phyloP scores from a whole-genome alignment of 2,113 vertebrate genomes.

The Ophthalmolycus amberensis region DNA sequence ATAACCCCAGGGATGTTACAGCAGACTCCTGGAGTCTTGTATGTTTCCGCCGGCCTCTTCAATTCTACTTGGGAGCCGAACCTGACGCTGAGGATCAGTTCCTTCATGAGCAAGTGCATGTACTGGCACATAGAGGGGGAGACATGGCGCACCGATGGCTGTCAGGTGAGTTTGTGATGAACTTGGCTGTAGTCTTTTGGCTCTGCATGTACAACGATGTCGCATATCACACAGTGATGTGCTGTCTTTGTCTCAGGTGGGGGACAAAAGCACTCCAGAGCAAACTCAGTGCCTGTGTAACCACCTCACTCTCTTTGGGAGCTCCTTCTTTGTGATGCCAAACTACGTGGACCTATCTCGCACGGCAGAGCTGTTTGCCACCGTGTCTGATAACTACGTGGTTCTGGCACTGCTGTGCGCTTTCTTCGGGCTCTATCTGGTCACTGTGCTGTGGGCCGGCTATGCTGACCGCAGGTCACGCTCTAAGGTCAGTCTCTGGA shows the following conservation, averaged over 20 bases:
- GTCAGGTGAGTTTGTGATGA: constrained; percentile 67
- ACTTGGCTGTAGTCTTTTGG: neutral
- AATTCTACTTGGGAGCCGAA: constrained; percentile 42
- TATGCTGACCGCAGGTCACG: constrained; percentile 82
- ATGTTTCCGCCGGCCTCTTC: constrained; percentile 59
- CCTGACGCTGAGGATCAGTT: constrained; percentile 57
- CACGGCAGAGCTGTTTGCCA: constrained; percentile 80
- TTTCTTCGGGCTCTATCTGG: constrained; percentile 83
- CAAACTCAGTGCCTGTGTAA: constrained; percentile 87
- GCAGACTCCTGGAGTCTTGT: constrained; percentile 67
- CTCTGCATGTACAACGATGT: neutral
- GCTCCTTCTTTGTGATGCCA: constrained; percentile 86
- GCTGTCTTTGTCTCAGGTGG: constrained; percentile 79
- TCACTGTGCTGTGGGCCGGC: constrained; percentile 83
- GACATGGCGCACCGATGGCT: constrained; percentile 79
- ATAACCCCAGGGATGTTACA: constrained; percentile 79
- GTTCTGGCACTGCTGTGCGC: constrained; percentile 83
- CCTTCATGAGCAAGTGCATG: constrained; percentile 77
- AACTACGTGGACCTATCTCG: constrained; percentile 82
- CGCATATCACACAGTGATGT: neutral
- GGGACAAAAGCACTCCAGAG: constrained; percentile 66
- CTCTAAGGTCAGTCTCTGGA: constrained; percentile 78
- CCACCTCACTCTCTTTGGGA: constrained; percentile 87
- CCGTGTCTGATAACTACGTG: constrained; percentile 82
- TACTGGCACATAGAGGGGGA: constrained; percentile 70